These are phyloP conservation scores for Coptodon rendalli DNA, from an alignment of 2,113 vertebrate genomes.

Conservation along the genomic window DNA sequence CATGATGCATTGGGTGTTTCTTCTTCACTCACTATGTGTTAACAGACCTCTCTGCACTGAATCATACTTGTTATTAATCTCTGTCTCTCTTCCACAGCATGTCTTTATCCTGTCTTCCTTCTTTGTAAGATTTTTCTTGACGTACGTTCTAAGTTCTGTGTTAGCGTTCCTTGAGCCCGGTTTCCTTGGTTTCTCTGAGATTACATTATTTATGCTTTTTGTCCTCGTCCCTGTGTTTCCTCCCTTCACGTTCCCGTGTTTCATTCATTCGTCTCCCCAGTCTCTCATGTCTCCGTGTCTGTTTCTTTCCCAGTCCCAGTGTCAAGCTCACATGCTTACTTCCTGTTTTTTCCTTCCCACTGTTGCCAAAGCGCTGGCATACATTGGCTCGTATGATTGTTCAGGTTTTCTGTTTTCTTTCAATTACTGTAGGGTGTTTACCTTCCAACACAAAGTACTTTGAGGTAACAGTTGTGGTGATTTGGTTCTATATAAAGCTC, in stretches of 20 bases:
- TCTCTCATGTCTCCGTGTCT: not conserved
- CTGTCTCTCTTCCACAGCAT: not conserved
- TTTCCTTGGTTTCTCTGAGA: not conserved
- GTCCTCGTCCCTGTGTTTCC: not conserved
- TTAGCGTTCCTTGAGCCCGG: not conserved
- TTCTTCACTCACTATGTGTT: not conserved
- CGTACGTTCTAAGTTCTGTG: not conserved
- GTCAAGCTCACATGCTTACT: too few species aligned
- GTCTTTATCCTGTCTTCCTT: not conserved
- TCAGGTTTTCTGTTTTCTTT: not conserved
- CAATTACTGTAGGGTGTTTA: not conserved
- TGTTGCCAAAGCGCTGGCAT: not conserved
- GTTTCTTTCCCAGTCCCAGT: not conserved
- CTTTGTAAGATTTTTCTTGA: not conserved
- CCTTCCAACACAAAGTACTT: not conserved
- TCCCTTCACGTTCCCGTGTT: not conserved
- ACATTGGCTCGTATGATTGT: not conserved
- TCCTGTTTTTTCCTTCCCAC: not conserved
- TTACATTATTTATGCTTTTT: not conserved
- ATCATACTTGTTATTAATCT: rapidly evolving
- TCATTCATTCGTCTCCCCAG: not conserved
- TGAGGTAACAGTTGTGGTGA: not conserved
- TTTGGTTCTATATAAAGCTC: not conserved
- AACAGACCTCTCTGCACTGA: rapidly evolving
- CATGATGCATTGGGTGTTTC: too few species aligned